A percentile compares a stretch with the other conserved stretches of the same genome.
These are phyloP conservation scores for Lamprologus speciosus DNA, from an alignment of 2,113 vertebrate species.

Conservation along the genomic window DNA sequence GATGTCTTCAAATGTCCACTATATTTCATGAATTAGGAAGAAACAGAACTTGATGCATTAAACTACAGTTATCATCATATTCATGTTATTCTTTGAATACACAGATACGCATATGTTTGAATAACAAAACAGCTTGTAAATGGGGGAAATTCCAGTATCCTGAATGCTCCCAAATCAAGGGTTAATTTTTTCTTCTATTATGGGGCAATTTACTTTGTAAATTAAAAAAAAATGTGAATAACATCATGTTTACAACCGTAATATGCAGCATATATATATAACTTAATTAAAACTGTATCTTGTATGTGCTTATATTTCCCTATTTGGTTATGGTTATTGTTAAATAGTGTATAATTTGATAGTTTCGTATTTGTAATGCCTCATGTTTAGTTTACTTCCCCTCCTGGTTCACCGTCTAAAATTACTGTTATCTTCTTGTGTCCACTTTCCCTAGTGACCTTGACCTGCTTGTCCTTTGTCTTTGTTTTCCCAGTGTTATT, in stretches of 20 bases:
- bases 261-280: too few species aligned
- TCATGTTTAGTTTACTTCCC: background rate
- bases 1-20: background rate
- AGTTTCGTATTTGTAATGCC: background rate
- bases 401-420: background rate
- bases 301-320: background rate
- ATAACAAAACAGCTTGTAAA: background rate
- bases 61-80: background rate
- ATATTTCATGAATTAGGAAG: background rate
- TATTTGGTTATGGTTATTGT: background rate
- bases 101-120: accelerated
- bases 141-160: background rate
- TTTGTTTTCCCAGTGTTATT: background rate
- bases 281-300: background rate
- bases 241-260: background rate
- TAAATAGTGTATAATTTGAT: background rate
- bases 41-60: background rate
- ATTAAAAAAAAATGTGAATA: background rate
- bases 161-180: background rate
- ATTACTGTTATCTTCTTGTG: background rate
- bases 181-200: accelerated
- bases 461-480: background rate
- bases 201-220: background rate
- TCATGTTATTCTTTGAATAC: background rate
- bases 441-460: background rate